Evolutionary conservation across 2,113 vertebrate species (phyloP), one percentile per base, ranked within the genome.

Genomic region (Trichechus manatus): DNA sequence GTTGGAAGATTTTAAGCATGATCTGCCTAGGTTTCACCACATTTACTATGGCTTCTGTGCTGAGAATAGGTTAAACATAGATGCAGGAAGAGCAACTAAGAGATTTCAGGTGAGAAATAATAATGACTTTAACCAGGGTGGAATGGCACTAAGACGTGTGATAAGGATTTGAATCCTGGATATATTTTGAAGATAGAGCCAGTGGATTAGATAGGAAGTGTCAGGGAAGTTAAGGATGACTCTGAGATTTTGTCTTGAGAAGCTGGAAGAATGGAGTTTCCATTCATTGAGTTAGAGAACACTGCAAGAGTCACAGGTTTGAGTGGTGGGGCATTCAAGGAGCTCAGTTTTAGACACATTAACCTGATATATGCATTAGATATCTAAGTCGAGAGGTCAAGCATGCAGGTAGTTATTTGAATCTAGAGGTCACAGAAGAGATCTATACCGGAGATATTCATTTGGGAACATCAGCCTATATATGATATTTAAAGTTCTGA

Each of bases 131-230:
- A 9, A 94, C 77, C 17, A 82, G 13, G 27, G 17, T 74, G 4
- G 15, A 80, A 80, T 91, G 25, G 11, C 5, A 56, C 11, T 78
- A 22, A 2, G n/a, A 83, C 11, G 2, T 47, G 0, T 59, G 2
- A 75, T 42, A 75, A 79, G 1, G 59, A 85, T 91, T 1, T 87
- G 2, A 33, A 84, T 92, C 17, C n/a, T 88, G 25, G 59, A 39
- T 85, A 77, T 75, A 86, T 75, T 75, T 92, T 93, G 68, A 93
- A 97, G 19, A 13, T 59, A 85, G 4, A 89, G 23, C 27, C 53
- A 33, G 83, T 75, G 39, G 9, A 42, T 75, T 13, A 72, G 68
- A 75, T 27, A 89, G 9, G 6, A 91, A 36, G 36, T 14, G 25
- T 39, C 10, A 72, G 14, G 39, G 4, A 36, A 39, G 36, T 44